A percentile compares a stretch with the other conserved stretches of the same genome.
Evolutionary conservation across 2,797 vertebrate genomes (phyloP).

Genomic region (Rhincodon typus): DNA sequence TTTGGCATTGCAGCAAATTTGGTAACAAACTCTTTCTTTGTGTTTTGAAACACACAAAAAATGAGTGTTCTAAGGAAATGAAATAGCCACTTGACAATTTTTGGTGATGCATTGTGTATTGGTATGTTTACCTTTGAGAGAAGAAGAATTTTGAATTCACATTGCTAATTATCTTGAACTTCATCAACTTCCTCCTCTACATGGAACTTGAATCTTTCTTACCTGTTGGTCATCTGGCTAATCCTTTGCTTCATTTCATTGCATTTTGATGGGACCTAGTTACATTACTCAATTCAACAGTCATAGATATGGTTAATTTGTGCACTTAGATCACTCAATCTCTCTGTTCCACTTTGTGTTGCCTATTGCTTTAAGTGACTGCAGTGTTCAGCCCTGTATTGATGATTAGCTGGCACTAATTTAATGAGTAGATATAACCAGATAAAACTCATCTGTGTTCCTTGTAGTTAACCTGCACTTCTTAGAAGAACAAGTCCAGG

Average conservation of each 20-base stretch:
- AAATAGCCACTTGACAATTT: background rate
- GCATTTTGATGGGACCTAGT: background rate
- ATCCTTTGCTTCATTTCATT: background rate
- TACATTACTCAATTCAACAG: background rate
- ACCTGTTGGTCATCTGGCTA: background rate
- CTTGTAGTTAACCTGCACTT: too few species aligned
- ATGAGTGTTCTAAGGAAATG: constrained; percentile 4
- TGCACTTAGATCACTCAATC: too few species aligned
- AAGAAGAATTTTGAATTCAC: background rate
- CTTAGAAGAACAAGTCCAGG: background rate
- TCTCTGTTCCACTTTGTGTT: background rate
- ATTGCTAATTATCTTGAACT: background rate
- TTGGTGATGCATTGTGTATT: background rate
- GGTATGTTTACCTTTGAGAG: background rate
- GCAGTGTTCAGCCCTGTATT: background rate
- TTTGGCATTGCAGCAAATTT: constrained; percentile 17
- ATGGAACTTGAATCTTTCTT: background rate
- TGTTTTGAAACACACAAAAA: background rate
- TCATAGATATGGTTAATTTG: background rate
- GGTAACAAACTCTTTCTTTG: constrained; percentile 15
- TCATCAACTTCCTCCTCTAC: background rate
- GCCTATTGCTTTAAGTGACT: background rate
- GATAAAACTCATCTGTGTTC: too few species aligned
- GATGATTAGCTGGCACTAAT: background rate
- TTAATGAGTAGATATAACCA: too few species aligned